Evolutionary conservation across 2,113 vertebrate genomes (phyloP), one percentile per base, ranked within the genome.

Genomic region (Glaucidium brasilianum): DNA sequence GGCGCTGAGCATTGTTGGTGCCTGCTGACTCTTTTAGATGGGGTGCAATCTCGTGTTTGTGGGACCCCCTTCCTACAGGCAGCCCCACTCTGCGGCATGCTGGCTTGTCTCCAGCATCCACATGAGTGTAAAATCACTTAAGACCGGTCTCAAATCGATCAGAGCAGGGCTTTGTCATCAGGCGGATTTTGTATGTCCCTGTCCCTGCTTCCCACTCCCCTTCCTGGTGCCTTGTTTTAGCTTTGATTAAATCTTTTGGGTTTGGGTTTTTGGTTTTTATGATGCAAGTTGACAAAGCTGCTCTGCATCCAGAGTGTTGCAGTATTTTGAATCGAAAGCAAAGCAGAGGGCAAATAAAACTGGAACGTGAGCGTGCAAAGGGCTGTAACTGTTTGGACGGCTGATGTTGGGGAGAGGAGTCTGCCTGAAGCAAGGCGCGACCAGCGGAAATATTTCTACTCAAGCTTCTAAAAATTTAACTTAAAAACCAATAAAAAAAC

Each of bases 1-100:
- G 0, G 53, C 1, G 1, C 37, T 0, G 16, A 15, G 52, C 1
- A 0, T 43, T 17, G 50, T n/a, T 27, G 56, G 27, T 32, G 30
- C 47, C 47, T 22, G 25, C 21, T 5, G 1, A 15, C 26, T 47
- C 15, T 67, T 78, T 47, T 19, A 15, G 43, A 3, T 3, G 17
- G 25, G 55, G 6, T 21, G 20, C 1, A 1, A 39, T 52, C 35
- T 66, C 0, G 0, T 55, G 35, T 68, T 52, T 15, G 35, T 2
- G 1, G 0, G 3, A 47, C 45, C 6, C 25, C 25, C 23, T 19
- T 16, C 32, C 47, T 13, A 0, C 1, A 3, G 50, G 71, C 56
- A 52, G 64, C 50, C 41, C 63, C 1, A 3, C 50, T 18, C 64
- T 72, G 37, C 2, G 3, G 34, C 74, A 32, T 22, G 0, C 41